These are phyloP conservation scores for Potamarius usumacintae DNA, from an alignment of 2,113 vertebrate species.

Conservation along the genomic window DNA sequence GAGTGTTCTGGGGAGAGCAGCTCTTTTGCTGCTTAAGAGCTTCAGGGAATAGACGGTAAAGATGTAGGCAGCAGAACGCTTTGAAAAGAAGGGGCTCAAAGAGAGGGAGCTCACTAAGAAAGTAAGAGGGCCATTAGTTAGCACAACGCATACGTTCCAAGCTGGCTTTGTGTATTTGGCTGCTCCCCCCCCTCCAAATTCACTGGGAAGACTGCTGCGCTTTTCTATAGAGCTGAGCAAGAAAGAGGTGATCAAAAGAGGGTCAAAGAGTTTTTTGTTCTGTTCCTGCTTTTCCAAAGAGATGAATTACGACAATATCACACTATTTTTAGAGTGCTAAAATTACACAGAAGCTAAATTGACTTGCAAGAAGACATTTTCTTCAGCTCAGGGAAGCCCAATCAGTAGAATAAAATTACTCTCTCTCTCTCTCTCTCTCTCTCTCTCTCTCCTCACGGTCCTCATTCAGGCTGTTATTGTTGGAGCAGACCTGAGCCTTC, in stretches of 20 bases:
- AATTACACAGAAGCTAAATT: slow-evolving; percentile 69
- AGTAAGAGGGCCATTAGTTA: slow-evolving; percentile 40
- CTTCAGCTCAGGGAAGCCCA: slow-evolving; percentile 63
- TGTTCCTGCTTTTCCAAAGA: slow-evolving; percentile 12
- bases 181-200: not conserved
- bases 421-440: not conserved
- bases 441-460: not conserved
- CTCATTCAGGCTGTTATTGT: slow-evolving; percentile 60
- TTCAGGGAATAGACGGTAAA: slow-evolving; percentile 37
- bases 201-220: not conserved
- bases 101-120: slow-evolving; percentile 21
- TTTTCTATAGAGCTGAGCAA: slow-evolving; percentile 1
- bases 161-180: slow-evolving; percentile 32
- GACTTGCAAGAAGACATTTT: slow-evolving; percentile 72
- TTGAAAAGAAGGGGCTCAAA: slow-evolving; percentile 46
- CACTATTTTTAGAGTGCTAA: slow-evolving; percentile 62
- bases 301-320: slow-evolving; percentile 19
- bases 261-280: not conserved
- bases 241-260: not conserved
- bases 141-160: slow-evolving; percentile 25
- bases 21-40: slow-evolving; percentile 40
- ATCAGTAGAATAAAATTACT: slow-evolving; percentile 62
- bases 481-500: slow-evolving; percentile 61
- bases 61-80: slow-evolving; percentile 36
- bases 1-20: slow-evolving; percentile 27